Conservation (phyloP, 2,888 invertebrate species). For the Malthinus flaveolus region DNA sequence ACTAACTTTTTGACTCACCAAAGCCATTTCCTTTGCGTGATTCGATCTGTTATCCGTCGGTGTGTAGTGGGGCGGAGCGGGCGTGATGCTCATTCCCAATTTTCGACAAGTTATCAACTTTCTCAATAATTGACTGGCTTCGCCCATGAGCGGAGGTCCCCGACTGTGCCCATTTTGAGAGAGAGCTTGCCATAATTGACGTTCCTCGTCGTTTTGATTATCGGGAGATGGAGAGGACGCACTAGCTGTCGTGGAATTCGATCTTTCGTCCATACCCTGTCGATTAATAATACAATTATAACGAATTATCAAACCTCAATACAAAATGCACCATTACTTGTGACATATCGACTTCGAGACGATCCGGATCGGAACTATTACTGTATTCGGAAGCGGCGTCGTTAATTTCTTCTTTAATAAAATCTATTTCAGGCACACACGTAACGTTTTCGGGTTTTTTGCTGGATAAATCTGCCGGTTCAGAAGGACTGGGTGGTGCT, state of each 20-base stretch:
- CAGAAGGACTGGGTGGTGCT: slow-evolving; percentile 28
- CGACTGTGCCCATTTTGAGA: slow-evolving; percentile 60
- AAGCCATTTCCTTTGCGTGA: slow-evolving; percentile 23
- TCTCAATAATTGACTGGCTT: slow-evolving; percentile 74
- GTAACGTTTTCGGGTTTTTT: slow-evolving; percentile 51
- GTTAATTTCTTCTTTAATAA: slow-evolving; percentile 49
- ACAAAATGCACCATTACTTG: slow-evolving; percentile 44
- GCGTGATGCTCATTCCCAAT: slow-evolving; percentile 66
- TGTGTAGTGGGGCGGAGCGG: slow-evolving; percentile 50
- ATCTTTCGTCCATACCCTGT: slow-evolving; percentile 51
- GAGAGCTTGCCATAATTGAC: slow-evolving; percentile 61
- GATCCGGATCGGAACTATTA: slow-evolving; percentile 74
- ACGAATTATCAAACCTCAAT: not conserved
- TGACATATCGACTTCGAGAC: slow-evolving; percentile 72
- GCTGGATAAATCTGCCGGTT: slow-evolving; percentile 53
- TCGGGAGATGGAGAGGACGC: slow-evolving; percentile 51
- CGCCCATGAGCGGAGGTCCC: slow-evolving; percentile 59
- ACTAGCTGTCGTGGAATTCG: slow-evolving; percentile 51
- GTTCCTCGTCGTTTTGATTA: slow-evolving; percentile 45
- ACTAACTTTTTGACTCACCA: slow-evolving; percentile 9
- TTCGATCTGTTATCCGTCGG: slow-evolving; percentile 34
- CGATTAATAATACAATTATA: not conserved
- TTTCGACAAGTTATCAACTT: slow-evolving; percentile 78
- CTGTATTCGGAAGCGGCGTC: slow-evolving; percentile 59
- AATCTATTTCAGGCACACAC: slow-evolving; percentile 52